Percentiles rank a stretch among this genome's conserved stretches.
phyloP scores from a whole-genome alignment of 1,140 invertebrate species.

The Drosophila auraria region DNA sequence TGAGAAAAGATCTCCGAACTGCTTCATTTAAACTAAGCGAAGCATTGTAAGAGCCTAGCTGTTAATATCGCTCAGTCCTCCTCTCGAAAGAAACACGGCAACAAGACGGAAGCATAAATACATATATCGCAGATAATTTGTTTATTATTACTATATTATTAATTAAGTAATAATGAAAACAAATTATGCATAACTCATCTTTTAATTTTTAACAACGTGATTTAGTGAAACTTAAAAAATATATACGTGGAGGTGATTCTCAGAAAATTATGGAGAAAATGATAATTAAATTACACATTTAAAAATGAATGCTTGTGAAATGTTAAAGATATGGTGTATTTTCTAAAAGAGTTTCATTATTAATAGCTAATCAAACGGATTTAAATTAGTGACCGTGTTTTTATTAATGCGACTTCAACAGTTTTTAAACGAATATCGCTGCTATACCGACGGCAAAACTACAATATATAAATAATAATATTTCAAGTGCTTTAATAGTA shows the following conservation, averaged over 20 bases:
- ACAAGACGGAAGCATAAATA: slow-evolving; percentile 53
- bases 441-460: slow-evolving; percentile 22
- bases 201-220: neutral
- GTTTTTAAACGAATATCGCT: neutral
- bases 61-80: slow-evolving; percentile 65
- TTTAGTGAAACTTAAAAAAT: neutral
- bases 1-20: slow-evolving; percentile 43
- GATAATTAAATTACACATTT: neutral
- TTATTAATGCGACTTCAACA: neutral
- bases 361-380: neutral
- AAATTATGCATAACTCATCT: slow-evolving; percentile 2
- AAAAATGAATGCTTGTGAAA: neutral
- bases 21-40: slow-evolving; percentile 67
- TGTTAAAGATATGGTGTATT: neutral
- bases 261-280: neutral
- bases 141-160: slow-evolving; percentile 27
- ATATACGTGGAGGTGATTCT: neutral
- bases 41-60: slow-evolving; percentile 64
- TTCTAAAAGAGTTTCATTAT: neutral
- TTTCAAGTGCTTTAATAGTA: neutral
- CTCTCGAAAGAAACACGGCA: slow-evolving; percentile 55
- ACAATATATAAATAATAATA: neutral
- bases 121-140: slow-evolving; percentile 41
- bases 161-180: slow-evolving; percentile 25
- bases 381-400: neutral